A percentile compares a stretch with the other conserved stretches of the same genome.
These are phyloP conservation scores for Melanophora roralis DNA, from an alignment of 2,888 invertebrate species.

Conservation along the genomic window DNA sequence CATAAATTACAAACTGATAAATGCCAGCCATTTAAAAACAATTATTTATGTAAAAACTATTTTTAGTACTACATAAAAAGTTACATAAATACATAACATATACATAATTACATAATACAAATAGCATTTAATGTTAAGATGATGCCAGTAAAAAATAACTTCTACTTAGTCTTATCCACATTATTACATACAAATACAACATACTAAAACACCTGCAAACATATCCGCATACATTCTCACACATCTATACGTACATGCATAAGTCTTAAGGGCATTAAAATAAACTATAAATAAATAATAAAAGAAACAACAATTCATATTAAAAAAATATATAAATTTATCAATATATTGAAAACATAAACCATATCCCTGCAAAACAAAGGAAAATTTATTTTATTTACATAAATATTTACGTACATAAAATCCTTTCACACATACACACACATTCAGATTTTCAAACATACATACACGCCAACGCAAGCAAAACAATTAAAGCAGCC, in stretches of 20 bases:
- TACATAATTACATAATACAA: no score
- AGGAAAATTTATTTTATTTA: constrained; percentile 1
- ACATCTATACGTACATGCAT: neutral
- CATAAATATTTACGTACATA: neutral
- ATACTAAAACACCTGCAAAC: neutral
- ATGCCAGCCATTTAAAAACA: constrained; percentile 16
- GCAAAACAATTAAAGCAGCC: neutral
- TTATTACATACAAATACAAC: neutral
- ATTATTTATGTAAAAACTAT: neutral
- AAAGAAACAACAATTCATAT: constrained; percentile 15
- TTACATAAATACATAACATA: neutral
- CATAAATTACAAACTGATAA: constrained; percentile 72
- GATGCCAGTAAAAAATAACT: constrained; percentile 14
- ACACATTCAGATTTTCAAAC: no score
- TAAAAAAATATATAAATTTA: neutral
- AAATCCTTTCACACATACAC: neutral
- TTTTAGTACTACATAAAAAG: neutral
- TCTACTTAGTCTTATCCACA: constrained; percentile 42
- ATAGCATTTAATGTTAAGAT: constrained; percentile 20
- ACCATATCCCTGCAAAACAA: constrained; percentile 7
- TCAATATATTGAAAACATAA: constrained; percentile 21
- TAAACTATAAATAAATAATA: neutral
- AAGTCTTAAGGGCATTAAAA: neutral
- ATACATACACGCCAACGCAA: no score
- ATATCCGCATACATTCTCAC: neutral